Evolutionary conservation across 1,140 invertebrate species (phyloP), one percentile per base, ranked within the genome.

Genomic region (Cyclargus thomasi): DNA sequence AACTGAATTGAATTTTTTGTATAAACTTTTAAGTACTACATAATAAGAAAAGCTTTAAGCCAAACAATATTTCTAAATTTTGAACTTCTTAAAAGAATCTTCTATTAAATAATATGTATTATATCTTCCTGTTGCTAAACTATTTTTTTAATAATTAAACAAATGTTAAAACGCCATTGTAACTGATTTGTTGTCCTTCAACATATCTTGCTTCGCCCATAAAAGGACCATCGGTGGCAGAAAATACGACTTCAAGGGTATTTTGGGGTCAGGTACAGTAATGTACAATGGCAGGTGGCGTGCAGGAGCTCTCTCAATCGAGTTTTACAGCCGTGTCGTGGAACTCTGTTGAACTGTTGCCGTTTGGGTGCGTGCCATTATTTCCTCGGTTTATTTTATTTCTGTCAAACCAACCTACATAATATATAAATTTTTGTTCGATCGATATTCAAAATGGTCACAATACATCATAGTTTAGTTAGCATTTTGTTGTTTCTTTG

Each of bases 301-400:
- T 67, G 62, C 65, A 67, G 68, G 70, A 70, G 71, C 70, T 69
- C 72, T 75, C 72, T 69, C 68, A 62, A 70, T 67, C 68, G 73
- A 71, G 69, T 73, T 70, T 66, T 59, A 68, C 69, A 64, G 72
- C 69, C 67, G 73, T 68, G 69, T 72, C 67, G 68, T 72, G 67
- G 70, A 70, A 73, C 70, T 75, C 70, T 47, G 65, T 64, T 76
- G 72, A 72, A 72, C 77, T 70, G 72, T 75, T 75, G 72, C 75
- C 73, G 74, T 74, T 82, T 84, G 76, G 80, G 80, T 79, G 76
- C 76, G 76, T 82, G 82, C 82, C 79, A 84, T 82, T 80, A 75
- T 78, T 76, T 79, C 72, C 74, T 78, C 68, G 67, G 70, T 78
- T 74, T 72, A 75, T 77, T 82, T 78, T 80, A 79, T 79, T 79